Evolutionary conservation across 2,888 invertebrate genomes (phyloP).

Genomic region (Leucophenga montana): DNA sequence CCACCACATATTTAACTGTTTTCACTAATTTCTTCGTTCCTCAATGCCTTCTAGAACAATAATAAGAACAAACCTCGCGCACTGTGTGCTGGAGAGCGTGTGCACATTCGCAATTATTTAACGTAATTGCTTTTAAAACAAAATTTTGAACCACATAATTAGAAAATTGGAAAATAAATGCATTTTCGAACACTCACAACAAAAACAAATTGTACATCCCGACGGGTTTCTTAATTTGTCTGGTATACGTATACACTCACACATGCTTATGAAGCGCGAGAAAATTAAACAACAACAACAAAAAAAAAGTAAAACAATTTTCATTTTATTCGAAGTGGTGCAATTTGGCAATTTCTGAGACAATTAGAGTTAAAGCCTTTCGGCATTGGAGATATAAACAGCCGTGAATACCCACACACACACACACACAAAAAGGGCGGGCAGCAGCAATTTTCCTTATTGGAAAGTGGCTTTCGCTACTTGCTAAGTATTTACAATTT

Average conservation of each 20-base stretch:
- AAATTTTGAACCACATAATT: constrained; percentile 54
- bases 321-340: constrained; percentile 2
- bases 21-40: too few relatives aligned
- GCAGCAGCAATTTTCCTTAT: neutral
- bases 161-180: constrained; percentile 55
- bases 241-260: neutral
- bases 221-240: constrained; percentile 15
- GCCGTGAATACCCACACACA: neutral
- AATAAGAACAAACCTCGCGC: neutral
- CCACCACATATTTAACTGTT: neutral
- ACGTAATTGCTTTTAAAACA: constrained; percentile 54
- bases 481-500: too few relatives aligned
- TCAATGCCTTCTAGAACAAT: too few relatives aligned
- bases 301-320: constrained; percentile 16
- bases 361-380: too few relatives aligned
- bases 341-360: constrained; percentile 20
- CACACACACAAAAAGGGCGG: neutral
- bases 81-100: constrained; percentile 4
- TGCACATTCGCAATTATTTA: constrained; percentile 50
- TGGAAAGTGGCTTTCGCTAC: neutral
- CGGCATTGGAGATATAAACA: neutral
- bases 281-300: too few relatives aligned
- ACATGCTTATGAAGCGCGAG: neutral
- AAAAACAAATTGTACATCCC: neutral
- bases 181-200: constrained; percentile 30